Evolutionary conservation across 2,113 vertebrate genomes (phyloP).

Genomic region (Dinomys branickii): DNA sequence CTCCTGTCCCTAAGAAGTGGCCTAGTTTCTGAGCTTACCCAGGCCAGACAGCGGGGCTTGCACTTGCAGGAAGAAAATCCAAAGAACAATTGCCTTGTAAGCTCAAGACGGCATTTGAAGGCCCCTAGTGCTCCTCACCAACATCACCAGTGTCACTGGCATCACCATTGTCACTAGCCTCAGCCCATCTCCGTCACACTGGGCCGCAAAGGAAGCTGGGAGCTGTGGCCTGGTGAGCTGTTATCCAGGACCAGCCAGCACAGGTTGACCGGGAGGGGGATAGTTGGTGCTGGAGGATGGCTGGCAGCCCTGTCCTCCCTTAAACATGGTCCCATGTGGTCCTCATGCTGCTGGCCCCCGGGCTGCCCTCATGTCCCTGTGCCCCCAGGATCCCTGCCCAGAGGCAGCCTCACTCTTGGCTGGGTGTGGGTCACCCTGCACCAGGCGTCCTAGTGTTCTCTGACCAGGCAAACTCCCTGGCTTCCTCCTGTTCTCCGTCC

Average conservation of each 20-base stretch:
- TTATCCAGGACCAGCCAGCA: neutral
- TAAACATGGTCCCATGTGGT: rapidly evolving
- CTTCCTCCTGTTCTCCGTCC: neutral
- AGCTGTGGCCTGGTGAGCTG: neutral
- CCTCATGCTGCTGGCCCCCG: too few relatives aligned
- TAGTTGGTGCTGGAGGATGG: neutral
- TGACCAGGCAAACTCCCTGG: neutral
- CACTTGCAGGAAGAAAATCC: neutral
- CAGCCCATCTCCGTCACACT: neutral
- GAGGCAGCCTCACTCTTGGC: neutral
- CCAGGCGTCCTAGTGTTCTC: neutral
- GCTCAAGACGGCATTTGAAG: neutral
- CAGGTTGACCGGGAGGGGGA: neutral
- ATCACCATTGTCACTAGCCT: neutral
- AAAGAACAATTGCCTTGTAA: neutral
- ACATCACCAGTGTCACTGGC: neutral
- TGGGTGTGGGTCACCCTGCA: neutral
- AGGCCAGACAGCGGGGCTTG: neutral
- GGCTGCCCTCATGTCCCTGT: rapidly evolving
- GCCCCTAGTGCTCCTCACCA: neutral
- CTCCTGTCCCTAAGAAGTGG: neutral
- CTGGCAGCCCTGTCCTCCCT: too few relatives aligned
- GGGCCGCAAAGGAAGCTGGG: neutral
- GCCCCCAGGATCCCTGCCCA: too few relatives aligned
- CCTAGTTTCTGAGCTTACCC: neutral